Percentiles rank a stretch among this genome's conserved stretches.
Conservation (phyloP, 2,888 invertebrate species). For the Nineta flava region DNA sequence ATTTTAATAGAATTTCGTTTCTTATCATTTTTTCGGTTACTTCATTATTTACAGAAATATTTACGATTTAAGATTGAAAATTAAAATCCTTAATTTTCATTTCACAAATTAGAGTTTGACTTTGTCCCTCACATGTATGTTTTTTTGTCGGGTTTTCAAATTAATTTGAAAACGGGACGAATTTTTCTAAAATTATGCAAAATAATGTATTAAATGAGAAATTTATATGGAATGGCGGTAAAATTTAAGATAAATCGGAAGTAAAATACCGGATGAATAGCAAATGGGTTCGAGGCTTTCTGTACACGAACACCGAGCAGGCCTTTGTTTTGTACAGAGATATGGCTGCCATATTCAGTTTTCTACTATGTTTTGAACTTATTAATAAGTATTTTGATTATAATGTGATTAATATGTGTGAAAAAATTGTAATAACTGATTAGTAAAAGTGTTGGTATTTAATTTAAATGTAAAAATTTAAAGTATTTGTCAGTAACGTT, state of each 20-base stretch:
- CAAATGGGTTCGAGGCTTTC: conserved; percentile 25
- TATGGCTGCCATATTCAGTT: conserved; percentile 77
- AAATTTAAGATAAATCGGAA: conserved; percentile 22
- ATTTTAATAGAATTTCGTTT: too few relatives aligned
- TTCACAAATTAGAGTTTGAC: too few relatives aligned
- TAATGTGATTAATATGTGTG: conserved; percentile 18
- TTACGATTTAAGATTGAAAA: too few relatives aligned
- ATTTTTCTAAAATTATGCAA: too few relatives aligned
- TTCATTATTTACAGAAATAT: too few relatives aligned
- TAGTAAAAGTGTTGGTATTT: conserved; percentile 1
- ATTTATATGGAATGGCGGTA: too few relatives aligned
- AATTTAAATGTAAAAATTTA: conserved; percentile 8
- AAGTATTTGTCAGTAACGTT: conserved; percentile 23
- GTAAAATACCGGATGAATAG: neutral
- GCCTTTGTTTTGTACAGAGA: conserved; percentile 65
- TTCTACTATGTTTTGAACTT: conserved; percentile 62
- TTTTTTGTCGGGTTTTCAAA: too few relatives aligned
- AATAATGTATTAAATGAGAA: too few relatives aligned
- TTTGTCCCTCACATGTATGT: too few relatives aligned
- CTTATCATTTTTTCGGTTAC: too few relatives aligned
- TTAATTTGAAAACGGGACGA: too few relatives aligned
- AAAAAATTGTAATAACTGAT: conserved; percentile 2
- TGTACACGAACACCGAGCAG: conserved; percentile 27
- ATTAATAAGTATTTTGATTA: conserved; percentile 25
- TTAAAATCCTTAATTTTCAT: too few relatives aligned